Evolutionary conservation across 2,797 vertebrate genomes (phyloP).

Genomic region (Anguilla anguilla): DNA sequence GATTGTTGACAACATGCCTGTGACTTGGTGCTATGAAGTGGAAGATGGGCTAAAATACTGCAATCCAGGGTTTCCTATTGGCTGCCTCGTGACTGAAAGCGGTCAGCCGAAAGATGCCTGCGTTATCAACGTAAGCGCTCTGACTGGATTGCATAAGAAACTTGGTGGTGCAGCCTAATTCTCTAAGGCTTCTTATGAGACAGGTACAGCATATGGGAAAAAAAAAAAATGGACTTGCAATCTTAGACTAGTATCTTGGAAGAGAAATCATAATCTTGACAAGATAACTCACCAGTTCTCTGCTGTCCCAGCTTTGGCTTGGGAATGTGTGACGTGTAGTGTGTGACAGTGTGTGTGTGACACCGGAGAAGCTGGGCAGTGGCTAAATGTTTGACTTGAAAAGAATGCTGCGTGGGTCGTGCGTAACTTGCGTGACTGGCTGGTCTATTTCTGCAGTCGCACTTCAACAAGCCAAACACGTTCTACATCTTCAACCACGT

Average conservation of each 20-base stretch:
- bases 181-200: not conserved
- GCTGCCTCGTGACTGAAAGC: conserved; percentile 79
- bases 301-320: not conserved
- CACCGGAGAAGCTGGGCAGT: not conserved
- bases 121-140: conserved; percentile 81
- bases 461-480: conserved; percentile 86
- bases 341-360: not conserved
- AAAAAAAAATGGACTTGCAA: not conserved
- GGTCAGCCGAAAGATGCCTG: conserved; percentile 84
- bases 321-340: not conserved
- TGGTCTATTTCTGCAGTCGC: conserved; percentile 68
- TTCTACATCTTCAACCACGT: conserved; percentile 92
- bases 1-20: conserved; percentile 94
- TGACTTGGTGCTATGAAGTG: conserved; percentile 88
- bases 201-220: not conserved
- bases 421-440: not conserved
- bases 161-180: not conserved
- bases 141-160: not conserved
- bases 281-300: not conserved
- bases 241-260: not conserved
- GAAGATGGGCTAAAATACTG: conserved; percentile 85
- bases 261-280: not conserved
- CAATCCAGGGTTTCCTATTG: conserved; percentile 89
- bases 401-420: not conserved
- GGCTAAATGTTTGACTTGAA: not conserved